Conservation (phyloP, 2,113 vertebrate genomes). For the Neogale vison region DNA sequence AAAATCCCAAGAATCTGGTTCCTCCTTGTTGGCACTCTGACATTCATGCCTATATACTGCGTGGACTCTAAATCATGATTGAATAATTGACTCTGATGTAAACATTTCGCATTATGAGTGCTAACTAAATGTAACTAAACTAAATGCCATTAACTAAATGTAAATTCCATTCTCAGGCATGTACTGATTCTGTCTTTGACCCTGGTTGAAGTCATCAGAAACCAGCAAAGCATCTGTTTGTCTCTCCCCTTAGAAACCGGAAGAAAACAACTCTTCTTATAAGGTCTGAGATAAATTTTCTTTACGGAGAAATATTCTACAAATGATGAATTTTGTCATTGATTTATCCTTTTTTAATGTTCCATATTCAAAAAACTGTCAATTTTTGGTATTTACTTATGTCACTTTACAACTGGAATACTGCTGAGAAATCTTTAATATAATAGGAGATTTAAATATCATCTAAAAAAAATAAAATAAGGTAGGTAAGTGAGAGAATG, state of each 20-base stretch:
- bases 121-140: not conserved
- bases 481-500: not conserved
- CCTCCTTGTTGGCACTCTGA: not conserved
- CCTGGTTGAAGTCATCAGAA: not conserved
- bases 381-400: not conserved
- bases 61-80: not conserved
- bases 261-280: not conserved
- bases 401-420: not conserved
- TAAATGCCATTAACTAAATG: not conserved
- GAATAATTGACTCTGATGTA: not conserved
- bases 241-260: not conserved
- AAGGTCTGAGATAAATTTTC: not conserved
- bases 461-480: not conserved
- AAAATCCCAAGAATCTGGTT: slow-evolving; percentile 57
- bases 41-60: slow-evolving; percentile 20
- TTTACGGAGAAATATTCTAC: not conserved
- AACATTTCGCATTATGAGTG: not conserved
- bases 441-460: not conserved
- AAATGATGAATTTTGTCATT: not conserved
- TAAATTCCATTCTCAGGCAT: not conserved
- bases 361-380: not conserved
- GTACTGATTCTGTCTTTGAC: not conserved
- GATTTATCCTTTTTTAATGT: not conserved
- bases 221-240: not conserved
- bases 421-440: not conserved